These are phyloP conservation scores for Drosophila setifemur DNA, from an alignment of 1,140 invertebrate species.

Conservation along the genomic window DNA sequence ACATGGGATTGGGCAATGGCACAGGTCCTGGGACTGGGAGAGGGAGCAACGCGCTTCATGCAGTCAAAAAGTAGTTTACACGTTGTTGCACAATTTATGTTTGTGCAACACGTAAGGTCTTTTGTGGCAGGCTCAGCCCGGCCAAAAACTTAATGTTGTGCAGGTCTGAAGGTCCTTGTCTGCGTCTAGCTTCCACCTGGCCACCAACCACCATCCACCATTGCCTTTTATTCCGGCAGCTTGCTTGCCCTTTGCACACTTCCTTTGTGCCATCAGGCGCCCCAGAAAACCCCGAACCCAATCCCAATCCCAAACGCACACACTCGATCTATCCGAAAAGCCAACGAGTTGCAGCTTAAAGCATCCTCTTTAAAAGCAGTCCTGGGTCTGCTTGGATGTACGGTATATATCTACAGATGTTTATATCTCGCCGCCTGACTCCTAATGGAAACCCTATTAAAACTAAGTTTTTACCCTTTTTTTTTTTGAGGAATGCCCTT, in stretches of 20 bases:
- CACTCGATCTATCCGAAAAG: constrained; percentile 10
- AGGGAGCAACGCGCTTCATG: constrained; percentile 67
- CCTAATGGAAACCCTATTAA: constrained; percentile 27
- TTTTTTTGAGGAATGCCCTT: constrained; percentile 20
- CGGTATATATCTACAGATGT: neutral
- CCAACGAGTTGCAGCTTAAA: constrained; percentile 20
- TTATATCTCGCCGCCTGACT: constrained; percentile 11
- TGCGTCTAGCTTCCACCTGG: constrained; percentile 39
- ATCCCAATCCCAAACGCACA: constrained; percentile 7
- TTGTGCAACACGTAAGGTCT: constrained; percentile 80
- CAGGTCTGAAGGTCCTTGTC: constrained; percentile 31
- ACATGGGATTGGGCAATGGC: constrained; percentile 35
- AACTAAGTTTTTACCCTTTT: constrained; percentile 27
- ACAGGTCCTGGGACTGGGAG: constrained; percentile 24
- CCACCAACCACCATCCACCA: neutral
- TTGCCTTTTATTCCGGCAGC: constrained; percentile 35
- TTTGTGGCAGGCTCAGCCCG: constrained; percentile 55
- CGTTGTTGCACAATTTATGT: constrained; percentile 82
- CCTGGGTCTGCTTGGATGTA: neutral
- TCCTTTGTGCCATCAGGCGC: constrained; percentile 20
- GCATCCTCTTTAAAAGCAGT: constrained; percentile 17
- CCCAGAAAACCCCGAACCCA: neutral
- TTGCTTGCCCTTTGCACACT: constrained; percentile 29
- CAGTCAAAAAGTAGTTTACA: constrained; percentile 82
- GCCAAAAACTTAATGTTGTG: constrained; percentile 34